Conservation (phyloP, 2,888 invertebrate genomes). For the Dicycla oo region DNA sequence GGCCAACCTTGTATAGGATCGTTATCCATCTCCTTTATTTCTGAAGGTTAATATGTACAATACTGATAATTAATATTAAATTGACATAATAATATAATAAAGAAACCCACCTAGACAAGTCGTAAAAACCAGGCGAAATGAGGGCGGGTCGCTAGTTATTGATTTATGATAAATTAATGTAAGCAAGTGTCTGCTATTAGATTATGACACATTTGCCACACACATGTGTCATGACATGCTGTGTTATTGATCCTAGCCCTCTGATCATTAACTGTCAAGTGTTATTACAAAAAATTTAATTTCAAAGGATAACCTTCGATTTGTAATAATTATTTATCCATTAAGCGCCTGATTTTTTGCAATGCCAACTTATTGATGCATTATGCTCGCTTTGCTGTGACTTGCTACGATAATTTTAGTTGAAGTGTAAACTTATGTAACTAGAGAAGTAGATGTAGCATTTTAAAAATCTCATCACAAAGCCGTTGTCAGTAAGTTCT, state of each 20-base stretch:
- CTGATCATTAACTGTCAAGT: background rate
- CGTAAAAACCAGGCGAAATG: background rate
- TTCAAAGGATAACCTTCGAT: conserved; percentile 28
- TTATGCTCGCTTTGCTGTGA: background rate
- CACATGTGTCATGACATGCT: too few species aligned
- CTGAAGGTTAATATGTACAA: background rate
- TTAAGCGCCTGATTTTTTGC: conserved; percentile 4
- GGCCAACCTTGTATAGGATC: too few species aligned
- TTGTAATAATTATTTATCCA: background rate
- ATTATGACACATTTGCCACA: conserved; percentile 32
- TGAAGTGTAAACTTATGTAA: too few species aligned
- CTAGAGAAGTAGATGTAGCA: too few species aligned
- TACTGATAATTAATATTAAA: background rate
- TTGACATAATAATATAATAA: background rate
- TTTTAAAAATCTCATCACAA: background rate
- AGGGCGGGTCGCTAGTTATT: background rate
- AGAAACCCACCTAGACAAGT: background rate
- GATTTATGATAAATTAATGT: conserved; percentile 7
- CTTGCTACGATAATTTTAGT: background rate
- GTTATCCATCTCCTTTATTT: too few species aligned
- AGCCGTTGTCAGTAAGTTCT: background rate
- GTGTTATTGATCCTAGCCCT: conserved; percentile 13
- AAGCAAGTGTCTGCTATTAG: conserved; percentile 25
- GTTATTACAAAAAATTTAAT: conserved; percentile 9
- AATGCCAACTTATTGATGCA: background rate